Evolutionary conservation across 1,140 invertebrate genomes (phyloP), one percentile per base, ranked within the genome.

Genomic region (Polyergus mexicanus): DNA sequence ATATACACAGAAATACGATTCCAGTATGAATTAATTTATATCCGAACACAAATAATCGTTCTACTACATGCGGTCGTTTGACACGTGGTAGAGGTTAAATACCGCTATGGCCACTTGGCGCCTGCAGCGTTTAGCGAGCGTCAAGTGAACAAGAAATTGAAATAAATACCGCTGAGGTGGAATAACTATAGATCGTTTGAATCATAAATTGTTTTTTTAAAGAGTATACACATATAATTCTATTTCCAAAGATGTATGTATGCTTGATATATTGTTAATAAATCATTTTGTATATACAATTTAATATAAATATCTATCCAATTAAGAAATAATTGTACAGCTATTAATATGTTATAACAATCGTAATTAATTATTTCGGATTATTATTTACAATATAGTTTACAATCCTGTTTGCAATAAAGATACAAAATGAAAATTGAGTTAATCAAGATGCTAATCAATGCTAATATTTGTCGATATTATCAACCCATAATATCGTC

Each of bases 301-400:
- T 63, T n/a, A 51, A 44, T 85, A 86, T 44, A n/a, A 51, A 65
- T 51, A 22, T 72, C 3, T 63, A 28, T 65, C 35, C 56, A 56
- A 16, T 41, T 85, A 76, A 65, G 74, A 90, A 89, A 72, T 87
- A 66, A 63, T 76, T 41, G 69, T 25, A 87, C n/a, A 85, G 81
- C 6, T 81, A 80, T 44, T 66, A 75, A 69, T 84, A 16, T 77
- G 16, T 84, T 72, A 68, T 41, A 88, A 86, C 66, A 81, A 83
- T 75, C 4, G 6, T 4, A 11, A n/a, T 41, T 68, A 78, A 68
- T 38, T 69, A 7, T 71, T 10, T 3, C 0, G 19, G 47, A 66
- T 72, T 1, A 51, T n/a, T 35, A 3, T 35, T 44, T 3, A 1
- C 7, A 38, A 51, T 60, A 0, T 35, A 22, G 6, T 28, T 28